Percentiles rank a stretch among this genome's conserved stretches.
These are phyloP conservation scores for Carettochelys insculpta DNA, from an alignment of 2,113 vertebrate genomes.

Conservation along the genomic window DNA sequence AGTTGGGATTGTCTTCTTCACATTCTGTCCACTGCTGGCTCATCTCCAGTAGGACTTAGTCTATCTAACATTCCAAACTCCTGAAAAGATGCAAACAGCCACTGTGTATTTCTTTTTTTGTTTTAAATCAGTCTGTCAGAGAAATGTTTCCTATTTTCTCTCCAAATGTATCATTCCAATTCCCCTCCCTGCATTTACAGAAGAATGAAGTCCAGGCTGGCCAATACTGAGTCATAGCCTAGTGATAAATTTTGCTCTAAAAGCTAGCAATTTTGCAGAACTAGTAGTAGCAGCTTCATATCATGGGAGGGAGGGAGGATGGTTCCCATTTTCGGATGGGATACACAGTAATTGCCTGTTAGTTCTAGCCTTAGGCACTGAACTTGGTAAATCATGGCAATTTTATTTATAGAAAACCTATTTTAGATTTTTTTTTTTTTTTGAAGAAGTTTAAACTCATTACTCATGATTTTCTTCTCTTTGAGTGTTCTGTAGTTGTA, in stretches of 20 bases:
- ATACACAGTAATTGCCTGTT: not conserved
- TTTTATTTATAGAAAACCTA: not conserved
- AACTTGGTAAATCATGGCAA: not conserved
- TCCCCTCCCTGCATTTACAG: not conserved
- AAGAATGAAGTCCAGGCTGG: not conserved
- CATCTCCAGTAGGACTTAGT: not conserved
- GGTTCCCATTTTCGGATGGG: not conserved
- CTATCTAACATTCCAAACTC: not conserved
- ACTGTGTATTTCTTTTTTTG: no score
- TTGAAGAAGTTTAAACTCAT: not conserved
- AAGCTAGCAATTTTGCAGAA: not conserved
- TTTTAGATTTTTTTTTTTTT: not conserved
- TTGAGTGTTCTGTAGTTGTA: not conserved
- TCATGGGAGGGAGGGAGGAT: not conserved
- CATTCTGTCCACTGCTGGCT: not conserved
- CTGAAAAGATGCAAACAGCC: fast-evolving
- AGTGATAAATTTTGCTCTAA: fast-evolving
- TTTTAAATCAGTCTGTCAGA: not conserved
- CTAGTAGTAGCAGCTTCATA: fast-evolving
- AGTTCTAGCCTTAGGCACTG: not conserved
- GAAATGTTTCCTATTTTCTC: not conserved
- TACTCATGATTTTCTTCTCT: not conserved
- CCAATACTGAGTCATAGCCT: not conserved
- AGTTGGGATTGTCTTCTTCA: not conserved
- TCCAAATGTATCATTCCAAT: not conserved